These are phyloP conservation scores for Myiagra hebetior DNA, from an alignment of 2,113 vertebrate genomes.

Conservation along the genomic window DNA sequence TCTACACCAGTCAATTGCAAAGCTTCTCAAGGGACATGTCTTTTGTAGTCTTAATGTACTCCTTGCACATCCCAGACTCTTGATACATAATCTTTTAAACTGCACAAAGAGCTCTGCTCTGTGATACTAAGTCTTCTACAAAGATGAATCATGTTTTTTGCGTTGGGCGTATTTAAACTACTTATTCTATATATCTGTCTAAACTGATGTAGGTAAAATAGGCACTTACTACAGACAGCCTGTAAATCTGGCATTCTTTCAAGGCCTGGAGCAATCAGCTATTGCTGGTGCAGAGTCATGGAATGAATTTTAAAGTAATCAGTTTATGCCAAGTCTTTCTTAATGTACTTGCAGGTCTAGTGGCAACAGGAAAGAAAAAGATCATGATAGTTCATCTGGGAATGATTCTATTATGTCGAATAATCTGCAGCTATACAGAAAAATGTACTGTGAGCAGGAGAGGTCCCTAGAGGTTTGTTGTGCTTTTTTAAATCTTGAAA, in stretches of 20 bases:
- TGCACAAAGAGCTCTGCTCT: not conserved
- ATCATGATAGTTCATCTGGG: not conserved
- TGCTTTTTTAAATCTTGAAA: not conserved
- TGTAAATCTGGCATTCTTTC: not conserved
- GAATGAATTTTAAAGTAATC: slow-evolving; percentile 20
- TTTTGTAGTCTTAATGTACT: not conserved
- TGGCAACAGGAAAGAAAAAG: not conserved
- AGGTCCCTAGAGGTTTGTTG: not conserved
- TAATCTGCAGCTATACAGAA: not conserved
- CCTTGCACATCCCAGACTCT: not conserved
- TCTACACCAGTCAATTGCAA: not conserved
- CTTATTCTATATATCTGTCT: not conserved
- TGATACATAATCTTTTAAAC: not conserved
- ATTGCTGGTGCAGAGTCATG: not conserved
- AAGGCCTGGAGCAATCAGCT: not conserved
- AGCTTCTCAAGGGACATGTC: not conserved
- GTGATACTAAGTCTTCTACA: not conserved
- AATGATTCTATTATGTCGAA: not conserved
- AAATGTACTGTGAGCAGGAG: not conserved
- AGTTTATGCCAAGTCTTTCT: not conserved
- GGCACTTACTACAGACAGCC: not conserved
- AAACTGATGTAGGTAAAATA: not conserved
- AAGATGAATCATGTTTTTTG: not conserved
- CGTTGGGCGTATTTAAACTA: not conserved
- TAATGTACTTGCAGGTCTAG: not conserved